These are phyloP conservation scores for Thomomys bottae DNA, from an alignment of 2,113 vertebrate species.

Conservation along the genomic window DNA sequence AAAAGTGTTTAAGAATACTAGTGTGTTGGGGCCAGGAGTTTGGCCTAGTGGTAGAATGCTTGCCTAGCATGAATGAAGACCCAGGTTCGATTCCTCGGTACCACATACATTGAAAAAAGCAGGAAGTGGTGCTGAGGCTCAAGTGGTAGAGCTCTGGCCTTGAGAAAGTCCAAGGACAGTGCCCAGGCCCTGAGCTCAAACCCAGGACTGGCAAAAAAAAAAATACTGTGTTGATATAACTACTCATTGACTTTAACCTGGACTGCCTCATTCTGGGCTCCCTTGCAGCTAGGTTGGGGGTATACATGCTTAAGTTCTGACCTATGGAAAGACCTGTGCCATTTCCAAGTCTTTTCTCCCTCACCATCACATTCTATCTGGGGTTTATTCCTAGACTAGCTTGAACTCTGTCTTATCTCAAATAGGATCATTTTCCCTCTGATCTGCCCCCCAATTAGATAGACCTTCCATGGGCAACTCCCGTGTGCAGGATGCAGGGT, in stretches of 20 bases:
- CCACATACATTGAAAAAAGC: too few species aligned
- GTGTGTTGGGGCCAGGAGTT: too few species aligned
- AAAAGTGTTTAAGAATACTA: background rate
- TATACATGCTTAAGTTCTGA: background rate
- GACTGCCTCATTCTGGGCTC: background rate
- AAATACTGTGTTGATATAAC: background rate
- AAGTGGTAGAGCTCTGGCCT: too few species aligned
- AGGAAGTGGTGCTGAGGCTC: too few species aligned
- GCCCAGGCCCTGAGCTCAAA: too few species aligned
- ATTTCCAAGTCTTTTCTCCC: background rate
- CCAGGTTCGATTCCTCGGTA: too few species aligned
- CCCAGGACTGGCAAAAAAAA: too few species aligned
- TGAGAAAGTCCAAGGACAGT: too few species aligned
- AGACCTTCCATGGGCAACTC: background rate
- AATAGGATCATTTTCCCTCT: background rate
- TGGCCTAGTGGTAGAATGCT: too few species aligned
- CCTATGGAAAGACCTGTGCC: background rate
- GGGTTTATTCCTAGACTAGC: background rate
- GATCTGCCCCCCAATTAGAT: background rate
- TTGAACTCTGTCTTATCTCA: background rate
- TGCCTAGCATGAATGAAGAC: too few species aligned
- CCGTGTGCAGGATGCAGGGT: background rate
- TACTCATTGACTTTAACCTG: too few species aligned
- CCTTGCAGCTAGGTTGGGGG: conserved; percentile 32
- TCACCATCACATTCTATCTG: background rate